Evolutionary conservation across 2,888 invertebrate species (phyloP), one percentile per base, ranked within the genome.

Genomic region (Drosophila rellima): DNA sequence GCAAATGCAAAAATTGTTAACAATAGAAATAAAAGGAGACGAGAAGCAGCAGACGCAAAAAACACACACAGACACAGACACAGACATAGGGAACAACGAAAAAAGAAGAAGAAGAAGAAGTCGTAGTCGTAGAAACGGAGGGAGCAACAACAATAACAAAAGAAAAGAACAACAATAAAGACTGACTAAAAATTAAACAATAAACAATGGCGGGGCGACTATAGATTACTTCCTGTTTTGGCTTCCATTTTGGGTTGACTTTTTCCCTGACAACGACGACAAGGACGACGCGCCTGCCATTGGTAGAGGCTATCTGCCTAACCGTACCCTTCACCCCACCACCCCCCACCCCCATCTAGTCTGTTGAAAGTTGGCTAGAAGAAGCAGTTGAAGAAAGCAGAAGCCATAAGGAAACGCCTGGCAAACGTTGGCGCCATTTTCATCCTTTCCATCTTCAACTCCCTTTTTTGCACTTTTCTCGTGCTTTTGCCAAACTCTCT

Each of bases 181-280:
- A 84, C 74, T 70, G 86, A 80, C 84, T 88, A 77, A 87, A 88
- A 85, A 88, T 87, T 89, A 85, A 87, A 88, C 89, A 85, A 88
- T 88, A 85, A 85, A 89, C 84, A 89, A 87, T 88, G 84, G 84
- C 84, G 89, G 82, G 89, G 88, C 87, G 82, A 88, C 89, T 89
- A 85, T 88, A 87, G 89, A 85, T 85, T 85, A 85, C 84, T 88
- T 85, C 84, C 84, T 85, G 89, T 88, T 85, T 87, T 88, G 87
- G 89, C 87, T 83, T 74, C 63, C 80, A 81, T 82, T 81, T 83
- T 80, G 78, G 78, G 51, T 80, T 74, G 80, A 62, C 68, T 76
- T 64, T 67, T 70, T 70, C 62, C 70, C 51, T 42, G 55, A 75
- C 66, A 48, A 59, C 68, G 52, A 47, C 40, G 60, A 62, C 47